These are phyloP conservation scores for Aphidius ervi DNA, from an alignment of 1,140 invertebrate genomes.

Conservation along the genomic window DNA sequence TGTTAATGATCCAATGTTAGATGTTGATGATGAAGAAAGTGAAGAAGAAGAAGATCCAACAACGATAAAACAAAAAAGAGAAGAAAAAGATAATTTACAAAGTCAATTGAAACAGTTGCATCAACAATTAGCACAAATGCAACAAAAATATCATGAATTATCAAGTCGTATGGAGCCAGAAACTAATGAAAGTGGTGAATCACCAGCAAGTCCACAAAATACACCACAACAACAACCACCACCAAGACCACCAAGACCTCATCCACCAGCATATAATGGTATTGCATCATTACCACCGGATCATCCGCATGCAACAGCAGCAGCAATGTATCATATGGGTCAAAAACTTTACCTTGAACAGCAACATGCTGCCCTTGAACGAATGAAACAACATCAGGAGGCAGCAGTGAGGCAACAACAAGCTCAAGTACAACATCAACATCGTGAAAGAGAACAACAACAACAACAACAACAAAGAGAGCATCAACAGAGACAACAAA, in stretches of 20 bases:
- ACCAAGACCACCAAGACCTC: conserved; percentile 58
- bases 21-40: conserved; percentile 70
- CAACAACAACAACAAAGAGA: conserved; percentile 42
- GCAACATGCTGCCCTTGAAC: conserved; percentile 55
- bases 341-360: conserved; percentile 51
- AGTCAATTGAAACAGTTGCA: conserved; percentile 81
- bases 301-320: conserved; percentile 50
- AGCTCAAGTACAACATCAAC: conserved; percentile 41
- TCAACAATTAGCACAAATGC: conserved; percentile 84
- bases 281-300: conserved; percentile 57
- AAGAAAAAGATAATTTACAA: conserved; percentile 79
- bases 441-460: conserved; percentile 36
- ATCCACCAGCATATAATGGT: conserved; percentile 52
- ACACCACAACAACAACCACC: conserved; percentile 51
- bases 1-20: conserved; percentile 69
- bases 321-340: conserved; percentile 51
- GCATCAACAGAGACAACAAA: conserved; percentile 50
- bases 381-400: conserved; percentile 57
- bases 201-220: conserved; percentile 53
- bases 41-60: conserved; percentile 71
- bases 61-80: conserved; percentile 72
- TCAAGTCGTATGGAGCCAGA: conserved; percentile 78
- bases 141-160: conserved; percentile 83
- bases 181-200: conserved; percentile 66
- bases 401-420: conserved; percentile 41